Conservation (phyloP, 2,113 vertebrate genomes). For the Callaeas wilsoni region DNA sequence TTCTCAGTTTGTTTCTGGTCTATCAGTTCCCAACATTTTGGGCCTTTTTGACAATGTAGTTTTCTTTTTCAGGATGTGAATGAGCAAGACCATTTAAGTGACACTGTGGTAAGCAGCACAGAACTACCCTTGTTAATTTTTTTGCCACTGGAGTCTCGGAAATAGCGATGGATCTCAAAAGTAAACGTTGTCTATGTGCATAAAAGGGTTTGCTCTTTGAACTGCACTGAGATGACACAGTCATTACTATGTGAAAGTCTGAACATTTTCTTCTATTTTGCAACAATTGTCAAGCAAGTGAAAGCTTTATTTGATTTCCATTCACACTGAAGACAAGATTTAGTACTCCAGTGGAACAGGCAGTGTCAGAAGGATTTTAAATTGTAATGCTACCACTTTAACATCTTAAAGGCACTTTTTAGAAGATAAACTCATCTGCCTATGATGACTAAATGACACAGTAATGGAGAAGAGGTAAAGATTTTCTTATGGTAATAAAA, state of each 20-base stretch:
- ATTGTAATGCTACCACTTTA: conserved; percentile 52
- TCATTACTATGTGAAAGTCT: background rate
- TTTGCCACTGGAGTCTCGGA: conserved; percentile 20
- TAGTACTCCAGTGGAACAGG: conserved; percentile 26
- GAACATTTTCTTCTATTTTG: conserved; percentile 12
- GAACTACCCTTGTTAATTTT: conserved; percentile 12
- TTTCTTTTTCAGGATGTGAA: background rate
- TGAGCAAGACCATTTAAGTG: conserved; percentile 25
- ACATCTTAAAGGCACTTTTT: conserved; percentile 40
- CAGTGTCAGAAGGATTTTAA: conserved; percentile 50
- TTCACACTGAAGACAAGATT: conserved; percentile 31
- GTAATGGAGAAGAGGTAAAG: conserved; percentile 43
- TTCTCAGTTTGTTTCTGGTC: background rate
- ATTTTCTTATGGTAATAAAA: conserved; percentile 22
- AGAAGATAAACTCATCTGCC: conserved; percentile 41
- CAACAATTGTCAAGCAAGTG: conserved; percentile 46
- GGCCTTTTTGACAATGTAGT: background rate
- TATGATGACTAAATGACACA: conserved; percentile 37
- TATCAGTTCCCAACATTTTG: background rate
- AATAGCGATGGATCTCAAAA: background rate
- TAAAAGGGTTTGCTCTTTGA: conserved; percentile 15
- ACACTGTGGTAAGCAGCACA: background rate
- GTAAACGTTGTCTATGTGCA: background rate
- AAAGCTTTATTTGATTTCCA: conserved; percentile 62
- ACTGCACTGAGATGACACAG: background rate